A percentile compares a stretch with the other conserved stretches of the same genome.
Conservation (phyloP, 2,888 invertebrate genomes). For the Koerneria pararmatus region DNA sequence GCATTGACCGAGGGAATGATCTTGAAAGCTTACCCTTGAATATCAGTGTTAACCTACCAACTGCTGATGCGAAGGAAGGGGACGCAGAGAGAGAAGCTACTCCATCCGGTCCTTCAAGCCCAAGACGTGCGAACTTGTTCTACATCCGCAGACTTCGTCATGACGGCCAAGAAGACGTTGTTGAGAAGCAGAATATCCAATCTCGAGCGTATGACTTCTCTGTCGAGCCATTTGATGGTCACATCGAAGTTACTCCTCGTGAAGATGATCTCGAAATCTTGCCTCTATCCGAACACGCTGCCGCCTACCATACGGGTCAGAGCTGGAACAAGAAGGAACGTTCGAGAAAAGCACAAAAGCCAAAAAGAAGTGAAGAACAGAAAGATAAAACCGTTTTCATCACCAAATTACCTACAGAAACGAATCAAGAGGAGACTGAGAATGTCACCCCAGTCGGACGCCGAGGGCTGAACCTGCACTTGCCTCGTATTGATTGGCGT, state of each 20-base stretch:
- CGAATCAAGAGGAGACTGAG: too few relatives aligned
- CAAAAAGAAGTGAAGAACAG: too few relatives aligned
- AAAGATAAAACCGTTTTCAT: too few relatives aligned
- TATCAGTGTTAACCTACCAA: conserved; percentile 8
- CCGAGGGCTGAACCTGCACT: too few relatives aligned
- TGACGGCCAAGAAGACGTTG: conserved; percentile 12
- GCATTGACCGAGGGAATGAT: conserved; percentile 14
- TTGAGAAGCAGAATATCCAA: conserved; percentile 12
- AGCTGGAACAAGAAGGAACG: conserved; percentile 16
- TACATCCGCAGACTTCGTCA: conserved; percentile 6
- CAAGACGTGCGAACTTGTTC: conserved; percentile 5
- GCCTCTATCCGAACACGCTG: conserved; percentile 10
- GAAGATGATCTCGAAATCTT: conserved; percentile 16
- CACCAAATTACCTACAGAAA: too few relatives aligned
- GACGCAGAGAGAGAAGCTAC: neutral
- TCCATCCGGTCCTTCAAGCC: conserved; percentile 12
- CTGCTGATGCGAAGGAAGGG: neutral
- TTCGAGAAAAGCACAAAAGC: too few relatives aligned
- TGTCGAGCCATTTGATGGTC: conserved; percentile 10
- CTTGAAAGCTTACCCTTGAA: conserved; percentile 11
- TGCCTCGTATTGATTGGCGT: too few relatives aligned
- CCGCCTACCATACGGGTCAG: conserved; percentile 10
- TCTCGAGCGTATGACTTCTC: conserved; percentile 11
- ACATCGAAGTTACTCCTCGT: conserved; percentile 13
- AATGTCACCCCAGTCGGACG: too few relatives aligned